These are phyloP conservation scores for Tribolium castaneum DNA, from an alignment of 1,140 invertebrate species.

Conservation along the genomic window DNA sequence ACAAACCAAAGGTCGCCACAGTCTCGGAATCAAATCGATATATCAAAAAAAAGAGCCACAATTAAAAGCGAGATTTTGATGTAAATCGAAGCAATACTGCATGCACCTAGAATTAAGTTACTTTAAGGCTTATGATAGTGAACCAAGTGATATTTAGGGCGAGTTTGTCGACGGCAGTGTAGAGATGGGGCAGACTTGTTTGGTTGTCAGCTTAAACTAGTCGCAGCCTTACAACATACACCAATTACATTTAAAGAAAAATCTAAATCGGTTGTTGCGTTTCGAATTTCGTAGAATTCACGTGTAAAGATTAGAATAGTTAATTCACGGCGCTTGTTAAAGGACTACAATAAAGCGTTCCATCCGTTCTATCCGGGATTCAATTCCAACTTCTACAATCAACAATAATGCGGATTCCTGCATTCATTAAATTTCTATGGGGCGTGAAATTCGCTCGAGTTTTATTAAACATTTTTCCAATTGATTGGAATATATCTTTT, in stretches of 20 bases:
- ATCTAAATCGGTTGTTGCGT: conserved; percentile 30
- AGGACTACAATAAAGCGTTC: conserved; percentile 26
- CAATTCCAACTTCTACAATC: conserved; percentile 19
- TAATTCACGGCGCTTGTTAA: conserved; percentile 36
- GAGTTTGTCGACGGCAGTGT: background rate
- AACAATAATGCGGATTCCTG: conserved; percentile 31
- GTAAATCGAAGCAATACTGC: conserved; percentile 41
- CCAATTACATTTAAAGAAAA: conserved; percentile 50
- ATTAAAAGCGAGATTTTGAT: conserved; percentile 17
- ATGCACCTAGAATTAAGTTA: conserved; percentile 37
- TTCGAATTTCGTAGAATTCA: conserved; percentile 34
- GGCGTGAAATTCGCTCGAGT: background rate
- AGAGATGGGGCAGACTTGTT: conserved; percentile 8
- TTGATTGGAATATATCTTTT: too few species aligned
- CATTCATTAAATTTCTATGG: conserved; percentile 27
- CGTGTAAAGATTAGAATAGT: conserved; percentile 37
- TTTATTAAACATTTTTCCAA: conserved; percentile 24
- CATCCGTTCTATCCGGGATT: conserved; percentile 21
- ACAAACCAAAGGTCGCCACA: too few species aligned
- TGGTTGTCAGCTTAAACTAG: conserved; percentile 45
- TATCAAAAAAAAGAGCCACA: conserved; percentile 1
- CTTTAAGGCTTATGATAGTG: conserved; percentile 38
- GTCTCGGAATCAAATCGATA: conserved; percentile 1
- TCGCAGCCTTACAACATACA: conserved; percentile 57
- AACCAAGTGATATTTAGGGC: conserved; percentile 38